Evolutionary conservation across 53 echinoderm and acorn worm species (phyloP).

Genomic region (Arbacia lixula): DNA sequence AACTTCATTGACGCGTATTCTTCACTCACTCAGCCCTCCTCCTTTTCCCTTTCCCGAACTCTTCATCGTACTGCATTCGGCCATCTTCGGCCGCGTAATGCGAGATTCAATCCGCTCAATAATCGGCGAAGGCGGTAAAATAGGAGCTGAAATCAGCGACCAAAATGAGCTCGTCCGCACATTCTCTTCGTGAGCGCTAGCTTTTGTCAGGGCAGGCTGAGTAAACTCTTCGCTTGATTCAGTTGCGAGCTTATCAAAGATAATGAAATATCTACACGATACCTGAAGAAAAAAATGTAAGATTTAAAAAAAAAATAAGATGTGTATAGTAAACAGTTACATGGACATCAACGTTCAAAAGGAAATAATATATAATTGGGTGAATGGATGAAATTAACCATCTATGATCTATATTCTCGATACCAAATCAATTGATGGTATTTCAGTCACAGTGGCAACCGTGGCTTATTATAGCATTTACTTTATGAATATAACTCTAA

Average conservation of each 20-base stretch:
- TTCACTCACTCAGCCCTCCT: neutral
- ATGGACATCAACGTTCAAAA: no score
- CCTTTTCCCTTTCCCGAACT: conserved; percentile 14
- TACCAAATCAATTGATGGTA: no score
- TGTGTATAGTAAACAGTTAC: no score
- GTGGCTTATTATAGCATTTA: no score
- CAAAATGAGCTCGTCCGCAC: conserved; percentile 32
- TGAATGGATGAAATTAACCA: no score
- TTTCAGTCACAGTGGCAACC: no score
- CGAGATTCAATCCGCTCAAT: conserved; percentile 46
- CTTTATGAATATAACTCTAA: no score
- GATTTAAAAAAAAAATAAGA: no score
- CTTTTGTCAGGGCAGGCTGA: conserved; percentile 31
- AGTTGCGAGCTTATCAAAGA: conserved; percentile 19
- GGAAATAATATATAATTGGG: no score
- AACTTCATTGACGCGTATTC: neutral
- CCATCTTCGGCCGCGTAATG: conserved; percentile 18
- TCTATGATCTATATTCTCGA: no score
- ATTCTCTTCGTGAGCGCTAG: conserved; percentile 8
- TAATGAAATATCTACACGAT: conserved; percentile 24
- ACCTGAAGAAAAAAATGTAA: conserved; percentile 10
- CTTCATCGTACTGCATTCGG: no score
- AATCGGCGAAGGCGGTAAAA: conserved; percentile 8
- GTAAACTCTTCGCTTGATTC: conserved; percentile 54
- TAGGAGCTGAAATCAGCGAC: conserved; percentile 35